Percentiles rank a stretch among this genome's conserved stretches.
These are phyloP conservation scores for Rhyacophila evoluta DNA, from an alignment of 2,888 invertebrate genomes.

Conservation along the genomic window DNA sequence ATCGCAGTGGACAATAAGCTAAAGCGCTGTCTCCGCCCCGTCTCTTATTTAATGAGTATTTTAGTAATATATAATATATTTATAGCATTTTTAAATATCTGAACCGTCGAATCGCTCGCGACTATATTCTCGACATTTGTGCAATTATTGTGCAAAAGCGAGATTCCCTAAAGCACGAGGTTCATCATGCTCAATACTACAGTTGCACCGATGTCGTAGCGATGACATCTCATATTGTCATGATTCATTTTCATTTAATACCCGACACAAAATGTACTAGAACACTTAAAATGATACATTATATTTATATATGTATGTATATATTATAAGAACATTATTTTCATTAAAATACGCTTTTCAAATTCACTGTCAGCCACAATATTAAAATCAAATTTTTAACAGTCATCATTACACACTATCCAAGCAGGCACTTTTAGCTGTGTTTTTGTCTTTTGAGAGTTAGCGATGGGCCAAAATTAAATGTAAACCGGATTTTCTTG, in stretches of 20 bases:
- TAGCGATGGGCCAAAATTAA: constrained; percentile 29
- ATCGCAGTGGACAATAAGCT: constrained; percentile 50
- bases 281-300: constrained; percentile 52
- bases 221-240: constrained; percentile 49
- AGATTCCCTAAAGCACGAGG: constrained; percentile 35
- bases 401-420: constrained; percentile 56
- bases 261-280: constrained; percentile 46
- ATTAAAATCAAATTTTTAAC: constrained; percentile 46
- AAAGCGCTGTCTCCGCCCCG: constrained; percentile 31
- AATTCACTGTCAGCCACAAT: constrained; percentile 39
- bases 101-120: constrained; percentile 22
- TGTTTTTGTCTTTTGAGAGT: constrained; percentile 38
- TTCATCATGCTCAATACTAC: constrained; percentile 34
- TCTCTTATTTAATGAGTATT: constrained; percentile 21
- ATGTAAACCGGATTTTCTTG: constrained; percentile 98
- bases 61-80: constrained; percentile 23
- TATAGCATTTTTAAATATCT: constrained; percentile 24
- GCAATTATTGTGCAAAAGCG: constrained; percentile 46
- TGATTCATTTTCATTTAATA: constrained; percentile 47
- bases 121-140: constrained; percentile 33
- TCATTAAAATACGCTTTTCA: constrained; percentile 31
- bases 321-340: constrained; percentile 29
- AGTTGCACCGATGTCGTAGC: constrained; percentile 33
- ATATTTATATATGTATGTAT: constrained; percentile 27
- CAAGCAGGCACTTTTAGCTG: constrained; percentile 74